phyloP scores from a whole-genome alignment of 2,113 vertebrate species.

The Lonchura striata region DNA sequence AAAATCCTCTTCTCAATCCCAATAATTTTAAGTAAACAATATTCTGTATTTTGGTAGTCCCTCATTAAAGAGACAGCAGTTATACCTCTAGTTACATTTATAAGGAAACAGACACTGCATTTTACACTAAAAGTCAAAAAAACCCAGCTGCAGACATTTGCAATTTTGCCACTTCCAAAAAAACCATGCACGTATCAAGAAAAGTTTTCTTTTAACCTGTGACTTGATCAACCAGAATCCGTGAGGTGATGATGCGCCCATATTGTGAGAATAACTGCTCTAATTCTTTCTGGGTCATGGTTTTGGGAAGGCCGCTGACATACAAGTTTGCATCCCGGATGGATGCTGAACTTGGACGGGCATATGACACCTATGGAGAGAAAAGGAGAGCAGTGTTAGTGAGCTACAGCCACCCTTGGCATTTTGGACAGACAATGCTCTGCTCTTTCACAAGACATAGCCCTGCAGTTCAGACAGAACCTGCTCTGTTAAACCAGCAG shows the following conservation, averaged over 20 bases:
- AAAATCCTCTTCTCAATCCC: background rate
- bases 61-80: background rate
- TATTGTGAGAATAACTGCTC: constrained; percentile 99
- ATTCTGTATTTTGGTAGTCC: background rate
- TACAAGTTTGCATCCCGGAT: constrained; percentile 99
- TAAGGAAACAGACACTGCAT: background rate
- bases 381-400: background rate
- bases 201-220: constrained; percentile 84
- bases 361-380: constrained; percentile 89
- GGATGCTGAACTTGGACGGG: constrained; percentile 97
- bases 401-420: background rate
- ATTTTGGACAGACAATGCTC: background rate
- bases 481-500: background rate
- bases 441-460: background rate
- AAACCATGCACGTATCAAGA: background rate
- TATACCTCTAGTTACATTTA: background rate
- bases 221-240: constrained; percentile 99
- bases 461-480: background rate
- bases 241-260: constrained; percentile 99
- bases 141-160: background rate
- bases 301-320: constrained; percentile 98
- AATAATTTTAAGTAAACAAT: background rate
- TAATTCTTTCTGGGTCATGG: constrained; percentile 99
- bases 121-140: fast-evolving
- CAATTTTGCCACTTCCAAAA: background rate